Evolutionary conservation across 2,797 vertebrate genomes (phyloP), one percentile per base, ranked within the genome.

Genomic region (Steatocranus sp.): DNA sequence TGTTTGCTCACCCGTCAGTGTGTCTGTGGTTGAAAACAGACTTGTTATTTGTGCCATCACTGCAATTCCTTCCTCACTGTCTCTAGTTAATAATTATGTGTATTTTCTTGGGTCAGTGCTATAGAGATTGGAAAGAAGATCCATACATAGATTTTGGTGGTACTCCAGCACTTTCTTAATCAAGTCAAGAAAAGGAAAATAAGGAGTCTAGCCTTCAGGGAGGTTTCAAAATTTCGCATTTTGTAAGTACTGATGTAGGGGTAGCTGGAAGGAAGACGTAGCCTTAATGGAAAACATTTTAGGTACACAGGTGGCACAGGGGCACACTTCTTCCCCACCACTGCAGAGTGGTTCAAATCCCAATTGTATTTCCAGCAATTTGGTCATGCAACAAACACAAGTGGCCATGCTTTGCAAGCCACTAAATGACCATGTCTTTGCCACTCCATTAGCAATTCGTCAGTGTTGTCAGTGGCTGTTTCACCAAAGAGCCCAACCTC

Each of bases 251-350:
- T 82, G 36, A 86, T 75, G 38, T 75, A 78, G 75, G 34, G 66
- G 46, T 61, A 51, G 17, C 54, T 74, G 68, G 51, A 70, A 51
- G 34, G 74, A 73, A 63, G 58, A 56, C 76, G 34, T 75, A 51
- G 58, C 51, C 82, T 41, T 82, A 86, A 90, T 88, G 75, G 83
- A 86, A 83, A 63, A 23, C 56, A 58, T 88, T 82, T 85, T 87
- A 85, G 74, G 41, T 76, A 12, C 74, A 80, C 38, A 73, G 75
- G 34, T 80, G 53, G 50, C 56, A 82, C 66, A 78, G 46, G 18
- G 41, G 41, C 43, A 82, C 46, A 14, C 14, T 58, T 78, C 27
- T 73, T 75, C 54, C 43, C 81, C 32, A 79, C 17, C 20, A 38
- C 48, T 54, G 27, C 76, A 83, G 78, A 83, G 80, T 84, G 79